phyloP scores from a whole-genome alignment of 2,888 invertebrate species.

The Cabera pusaria region DNA sequence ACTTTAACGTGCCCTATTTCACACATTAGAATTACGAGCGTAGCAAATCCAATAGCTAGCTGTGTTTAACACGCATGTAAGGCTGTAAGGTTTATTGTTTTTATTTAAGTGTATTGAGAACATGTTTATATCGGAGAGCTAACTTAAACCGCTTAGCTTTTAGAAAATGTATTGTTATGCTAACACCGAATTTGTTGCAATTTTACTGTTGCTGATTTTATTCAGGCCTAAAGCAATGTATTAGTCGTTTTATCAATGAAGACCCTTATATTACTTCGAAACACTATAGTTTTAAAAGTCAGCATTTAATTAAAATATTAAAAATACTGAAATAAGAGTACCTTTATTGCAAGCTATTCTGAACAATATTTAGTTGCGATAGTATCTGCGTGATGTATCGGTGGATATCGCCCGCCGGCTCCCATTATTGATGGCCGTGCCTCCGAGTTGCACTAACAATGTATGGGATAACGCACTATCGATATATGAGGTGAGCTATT shows the following conservation, averaged over 20 bases:
- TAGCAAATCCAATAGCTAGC: not conserved
- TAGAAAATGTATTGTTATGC: too few species aligned
- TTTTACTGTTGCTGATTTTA: not conserved
- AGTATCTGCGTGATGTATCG: constrained; percentile 68
- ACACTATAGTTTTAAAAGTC: too few species aligned
- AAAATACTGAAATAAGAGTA: too few species aligned
- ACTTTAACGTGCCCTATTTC: constrained; percentile 7
- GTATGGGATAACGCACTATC: constrained; percentile 27
- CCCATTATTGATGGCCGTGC: constrained; percentile 53
- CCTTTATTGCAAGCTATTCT: too few species aligned
- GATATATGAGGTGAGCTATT: constrained; percentile 38
- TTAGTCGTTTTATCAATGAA: constrained; percentile 1
- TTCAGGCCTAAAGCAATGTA: not conserved
- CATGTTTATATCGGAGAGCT: constrained; percentile 2
- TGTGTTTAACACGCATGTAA: constrained; percentile 9
- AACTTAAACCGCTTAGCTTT: too few species aligned
- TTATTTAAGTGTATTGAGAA: constrained; percentile 1
- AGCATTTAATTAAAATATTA: too few species aligned
- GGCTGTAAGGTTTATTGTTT: constrained; percentile 21
- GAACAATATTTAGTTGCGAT: constrained; percentile 71
- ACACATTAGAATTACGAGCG: constrained; percentile 11
- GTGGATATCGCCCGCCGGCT: constrained; percentile 51
- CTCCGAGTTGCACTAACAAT: constrained; percentile 33
- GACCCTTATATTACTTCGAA: too few species aligned
- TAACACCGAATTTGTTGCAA: too few species aligned